phyloP scores from a whole-genome alignment of 2,113 vertebrate species.

The Struthidea cinerea region DNA sequence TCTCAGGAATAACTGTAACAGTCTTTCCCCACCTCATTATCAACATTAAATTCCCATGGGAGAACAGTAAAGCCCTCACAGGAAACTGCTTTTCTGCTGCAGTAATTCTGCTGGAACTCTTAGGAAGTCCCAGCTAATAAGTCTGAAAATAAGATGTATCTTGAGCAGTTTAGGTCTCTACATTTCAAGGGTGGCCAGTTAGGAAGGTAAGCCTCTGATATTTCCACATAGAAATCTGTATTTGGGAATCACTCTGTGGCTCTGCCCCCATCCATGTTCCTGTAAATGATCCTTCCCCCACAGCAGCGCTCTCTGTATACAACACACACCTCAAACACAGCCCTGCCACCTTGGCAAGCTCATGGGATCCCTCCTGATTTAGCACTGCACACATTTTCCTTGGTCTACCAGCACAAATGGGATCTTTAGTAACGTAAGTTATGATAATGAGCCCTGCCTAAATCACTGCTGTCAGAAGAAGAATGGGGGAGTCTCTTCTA shows the following conservation, averaged over 20 bases:
- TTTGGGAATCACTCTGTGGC: not conserved
- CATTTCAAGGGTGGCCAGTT: constrained; percentile 17
- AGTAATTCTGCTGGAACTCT: constrained; percentile 7
- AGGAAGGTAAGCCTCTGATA: not conserved
- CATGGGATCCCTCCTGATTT: constrained; percentile 1
- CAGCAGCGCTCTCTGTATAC: not conserved
- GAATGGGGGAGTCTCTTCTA: constrained; percentile 2
- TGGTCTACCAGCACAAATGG: not conserved
- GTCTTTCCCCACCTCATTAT: not conserved
- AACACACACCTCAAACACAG: not conserved
- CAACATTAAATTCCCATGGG: not conserved
- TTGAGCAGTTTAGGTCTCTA: not conserved
- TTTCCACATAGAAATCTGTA: not conserved
- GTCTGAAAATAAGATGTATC: constrained; percentile 12
- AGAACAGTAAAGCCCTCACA: not conserved
- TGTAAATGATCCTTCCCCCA: not conserved
- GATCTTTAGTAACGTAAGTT: constrained; percentile 36
- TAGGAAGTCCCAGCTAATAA: constrained; percentile 11
- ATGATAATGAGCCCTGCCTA: constrained; percentile 50
- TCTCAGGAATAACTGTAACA: not conserved
- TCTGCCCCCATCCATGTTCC: not conserved
- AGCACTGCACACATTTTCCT: not conserved
- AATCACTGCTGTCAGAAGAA: constrained; percentile 1
- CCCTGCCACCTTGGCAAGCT: not conserved
- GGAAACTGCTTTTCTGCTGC: constrained; percentile 25